Evolutionary conservation across 2,888 invertebrate species (phyloP), one percentile per base, ranked within the genome.

Genomic region (Machimus atricapillus): DNA sequence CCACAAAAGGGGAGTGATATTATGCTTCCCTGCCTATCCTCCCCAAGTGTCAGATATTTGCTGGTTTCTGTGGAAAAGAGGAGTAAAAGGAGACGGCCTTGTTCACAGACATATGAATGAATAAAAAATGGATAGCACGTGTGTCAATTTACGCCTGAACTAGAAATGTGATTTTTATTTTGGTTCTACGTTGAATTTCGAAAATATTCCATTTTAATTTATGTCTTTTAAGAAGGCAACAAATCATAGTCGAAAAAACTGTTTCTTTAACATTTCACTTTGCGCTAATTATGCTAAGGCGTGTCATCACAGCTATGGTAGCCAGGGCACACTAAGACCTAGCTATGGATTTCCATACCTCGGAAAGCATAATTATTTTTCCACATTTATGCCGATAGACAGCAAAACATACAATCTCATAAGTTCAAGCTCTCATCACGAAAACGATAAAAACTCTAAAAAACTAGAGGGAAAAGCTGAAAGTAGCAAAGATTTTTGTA

Each of bases 61-160:
- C 37, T 27, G 52, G 81, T 8, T 52, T 19, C 43, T 78, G 43
- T 14, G 12, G 3, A 66, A 66, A 66, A 66, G 19, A 52, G n/a
- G 19, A 52, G 27, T 66, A 12, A 66, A 66, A 4, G 27, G 23
- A 12, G 66, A 7, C 27, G 23, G 66, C 27, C 66, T 66, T 66
- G 37, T 78, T 23, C 43, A 78, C 19, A 78, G 23, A 5, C 23
- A 43, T 34, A 43, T 40, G 78, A 58, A 77, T 74, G 74, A 76
- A 81, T 85, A 83, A 87, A 87, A 87, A 87, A 87, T 87, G 74
- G 52, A 56, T 87, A 83, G 56, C 83, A 87, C 87, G 87, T 87
- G 83, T 83, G 31, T 46, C 87, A 87, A 83, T 87, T 87, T 87
- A 76, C 46, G 58, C 27, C 83, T 87, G 77, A 81, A 66, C 83